phyloP scores from a whole-genome alignment of 2,113 vertebrate genomes.

The Alligator mississippiensis region DNA sequence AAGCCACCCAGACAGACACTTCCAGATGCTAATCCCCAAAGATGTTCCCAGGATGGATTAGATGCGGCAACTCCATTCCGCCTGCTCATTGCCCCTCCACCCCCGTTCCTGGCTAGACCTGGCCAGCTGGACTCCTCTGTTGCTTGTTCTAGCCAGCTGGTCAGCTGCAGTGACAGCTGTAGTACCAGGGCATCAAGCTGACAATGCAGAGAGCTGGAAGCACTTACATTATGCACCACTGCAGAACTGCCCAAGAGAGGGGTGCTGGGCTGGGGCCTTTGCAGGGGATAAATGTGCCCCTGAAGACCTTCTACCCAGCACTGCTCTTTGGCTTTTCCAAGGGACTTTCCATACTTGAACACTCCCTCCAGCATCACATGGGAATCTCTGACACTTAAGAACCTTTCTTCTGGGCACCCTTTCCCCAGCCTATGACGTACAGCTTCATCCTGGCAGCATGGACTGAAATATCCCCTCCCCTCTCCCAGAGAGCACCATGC shows the following conservation, averaged over 20 bases:
- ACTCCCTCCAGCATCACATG: too few relatives aligned
- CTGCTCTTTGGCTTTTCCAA: not conserved
- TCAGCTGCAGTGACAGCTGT: not conserved
- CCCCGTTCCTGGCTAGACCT: too few relatives aligned
- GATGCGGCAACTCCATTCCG: too few relatives aligned
- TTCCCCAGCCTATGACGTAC: not conserved
- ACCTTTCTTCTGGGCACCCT: not conserved
- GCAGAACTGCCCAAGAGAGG: not conserved
- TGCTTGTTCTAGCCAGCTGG: too few relatives aligned
- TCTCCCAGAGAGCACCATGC: not conserved
- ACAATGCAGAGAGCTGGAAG: not conserved
- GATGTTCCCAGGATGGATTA: too few relatives aligned
- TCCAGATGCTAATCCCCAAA: too few relatives aligned
- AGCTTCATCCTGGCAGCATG: not conserved
- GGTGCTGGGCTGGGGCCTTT: not conserved
- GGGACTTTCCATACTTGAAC: not conserved
- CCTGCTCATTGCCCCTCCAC: too few relatives aligned
- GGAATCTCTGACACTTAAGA: not conserved
- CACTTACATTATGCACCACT: not conserved
- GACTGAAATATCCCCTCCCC: too few relatives aligned
- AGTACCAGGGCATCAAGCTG: not conserved
- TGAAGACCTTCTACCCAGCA: not conserved
- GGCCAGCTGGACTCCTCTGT: too few relatives aligned
- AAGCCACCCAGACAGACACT: too few relatives aligned
- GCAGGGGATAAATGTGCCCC: not conserved